Base-by-base conservation (phyloP, 2,113 vertebrate genomes). In the Sphaerodactylus townsendi region DNA sequence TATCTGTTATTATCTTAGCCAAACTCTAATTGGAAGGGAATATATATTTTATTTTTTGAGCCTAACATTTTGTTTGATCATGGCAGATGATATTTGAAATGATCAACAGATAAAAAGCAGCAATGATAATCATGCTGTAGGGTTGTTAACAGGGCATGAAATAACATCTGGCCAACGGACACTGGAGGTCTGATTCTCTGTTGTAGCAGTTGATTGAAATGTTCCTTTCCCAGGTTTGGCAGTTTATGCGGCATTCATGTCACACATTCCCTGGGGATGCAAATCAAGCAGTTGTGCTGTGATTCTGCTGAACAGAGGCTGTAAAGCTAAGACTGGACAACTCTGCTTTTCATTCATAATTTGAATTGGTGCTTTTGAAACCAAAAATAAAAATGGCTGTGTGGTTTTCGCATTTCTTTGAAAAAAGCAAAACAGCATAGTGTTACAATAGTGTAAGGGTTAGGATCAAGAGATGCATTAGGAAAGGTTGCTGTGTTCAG, bases 141-240 rank as follows among this genome's bases (percentile, higher is more conserved):
- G 91, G 88, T 93, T 90, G 92, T 88, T 91, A 91, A 35, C 15
- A 91, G 92, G 92, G 86, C 92, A 91, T n/a, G 65, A 74, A 92
- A 28, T 87, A 84, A 83, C 15, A 11, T 87, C 86, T 91, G 91
- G 85, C 85, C 73, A 39, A 75, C 73, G 88, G 79, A 80, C 79
- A 89, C 41, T 0, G 30, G 86, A 69, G 76, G 10, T 71, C 85
- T 88, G 85, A 82, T 88, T 88, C 84, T 65, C 65, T 44, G 21
- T 70, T 89, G 19, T n/a, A 82, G 66, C 66, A 84, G 80, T 81
- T 93, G 92, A 94, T 92, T 91, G 92, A 94, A 89, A 85, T 84
- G 86, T 88, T 93, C 81, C 86, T 86, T 89, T 92, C 39, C 0
- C 15, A 48, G 83, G 90, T 21, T 5, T 92, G 92, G 89, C 93